Percentiles rank a stretch among this genome's conserved stretches.
Conservation (phyloP, 2,888 invertebrate species). For the Cerastis leucographa region DNA sequence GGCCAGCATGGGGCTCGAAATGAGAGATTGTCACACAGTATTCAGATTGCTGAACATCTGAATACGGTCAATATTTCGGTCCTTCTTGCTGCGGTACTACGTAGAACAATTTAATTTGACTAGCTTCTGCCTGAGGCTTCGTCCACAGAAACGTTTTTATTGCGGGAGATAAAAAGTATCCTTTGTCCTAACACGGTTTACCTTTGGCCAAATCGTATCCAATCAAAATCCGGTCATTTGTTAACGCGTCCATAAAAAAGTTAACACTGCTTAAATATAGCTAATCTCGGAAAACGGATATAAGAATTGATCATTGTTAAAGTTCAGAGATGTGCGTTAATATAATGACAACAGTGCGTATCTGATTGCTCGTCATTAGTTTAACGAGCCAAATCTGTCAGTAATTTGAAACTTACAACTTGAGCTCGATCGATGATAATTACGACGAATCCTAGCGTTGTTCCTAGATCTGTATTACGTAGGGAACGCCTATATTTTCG, state of each 20-base stretch:
- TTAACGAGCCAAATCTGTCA: constrained; percentile 10
- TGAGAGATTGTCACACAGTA: background rate
- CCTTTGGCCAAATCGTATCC: background rate
- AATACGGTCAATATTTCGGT: background rate
- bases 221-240: background rate
- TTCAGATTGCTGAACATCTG: background rate
- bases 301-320: constrained; percentile 3
- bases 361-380: constrained; percentile 32
- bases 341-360: constrained; percentile 23
- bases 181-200: background rate
- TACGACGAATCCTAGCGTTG: background rate
- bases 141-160: background rate
- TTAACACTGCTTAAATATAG: background rate
- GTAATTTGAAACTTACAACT: constrained; percentile 7
- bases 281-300: constrained; percentile 7
- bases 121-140: background rate
- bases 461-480: background rate
- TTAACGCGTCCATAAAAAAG: background rate
- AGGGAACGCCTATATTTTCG: background rate
- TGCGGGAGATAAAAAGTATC: background rate
- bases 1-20: background rate
- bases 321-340: constrained; percentile 9
- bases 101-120: background rate
- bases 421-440: constrained; percentile 15
- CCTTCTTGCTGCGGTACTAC: no score